Evolutionary conservation across 2,797 vertebrate species (phyloP).

Genomic region (Sebastes reedi): DNA sequence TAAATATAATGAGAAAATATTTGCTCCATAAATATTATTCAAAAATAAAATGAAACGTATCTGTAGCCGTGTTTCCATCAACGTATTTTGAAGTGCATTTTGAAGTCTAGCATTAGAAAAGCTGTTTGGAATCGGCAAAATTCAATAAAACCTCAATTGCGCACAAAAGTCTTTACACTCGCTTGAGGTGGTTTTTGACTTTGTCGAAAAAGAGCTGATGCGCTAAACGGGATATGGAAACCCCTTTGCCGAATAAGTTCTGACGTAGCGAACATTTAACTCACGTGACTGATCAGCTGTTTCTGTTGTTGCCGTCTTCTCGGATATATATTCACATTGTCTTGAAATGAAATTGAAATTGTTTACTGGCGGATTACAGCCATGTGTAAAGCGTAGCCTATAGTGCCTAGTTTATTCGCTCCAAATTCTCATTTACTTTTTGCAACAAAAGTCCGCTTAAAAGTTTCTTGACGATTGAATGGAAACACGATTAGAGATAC

Average conservation of each 20-base stretch:
- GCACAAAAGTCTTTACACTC: too few relatives aligned
- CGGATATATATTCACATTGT: background rate
- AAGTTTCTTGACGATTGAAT: background rate
- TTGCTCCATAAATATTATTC: background rate
- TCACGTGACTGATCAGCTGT: background rate
- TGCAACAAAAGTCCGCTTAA: background rate
- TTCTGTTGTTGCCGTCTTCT: background rate
- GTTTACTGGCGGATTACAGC: too few relatives aligned
- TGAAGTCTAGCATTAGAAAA: background rate
- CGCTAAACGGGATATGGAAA: background rate
- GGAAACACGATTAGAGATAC: background rate
- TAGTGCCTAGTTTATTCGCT: too few relatives aligned
- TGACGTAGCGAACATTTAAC: background rate
- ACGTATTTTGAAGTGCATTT: background rate
- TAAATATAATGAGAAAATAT: background rate
- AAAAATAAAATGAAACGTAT: background rate
- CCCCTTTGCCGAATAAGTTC: background rate
- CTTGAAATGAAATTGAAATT: too few relatives aligned
- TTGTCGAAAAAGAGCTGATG: background rate
- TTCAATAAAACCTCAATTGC: too few relatives aligned
- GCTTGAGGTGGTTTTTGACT: background rate
- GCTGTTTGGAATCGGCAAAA: background rate
- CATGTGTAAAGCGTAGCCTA: background rate
- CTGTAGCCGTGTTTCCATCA: background rate
- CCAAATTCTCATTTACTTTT: background rate